Conservation (phyloP, 2,113 vertebrate species). For the Xiphias gladius region DNA sequence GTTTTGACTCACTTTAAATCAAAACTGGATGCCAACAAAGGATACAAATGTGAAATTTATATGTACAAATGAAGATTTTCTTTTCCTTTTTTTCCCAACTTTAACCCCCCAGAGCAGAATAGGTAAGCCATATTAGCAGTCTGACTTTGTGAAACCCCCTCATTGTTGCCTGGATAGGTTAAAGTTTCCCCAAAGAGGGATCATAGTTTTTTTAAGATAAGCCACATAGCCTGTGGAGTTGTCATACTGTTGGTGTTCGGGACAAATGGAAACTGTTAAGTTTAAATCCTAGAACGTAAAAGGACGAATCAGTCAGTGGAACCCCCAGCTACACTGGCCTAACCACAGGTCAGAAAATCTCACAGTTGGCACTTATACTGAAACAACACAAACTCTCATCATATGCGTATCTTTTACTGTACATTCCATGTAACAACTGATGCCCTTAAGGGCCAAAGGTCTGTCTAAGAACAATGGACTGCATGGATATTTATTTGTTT, state of each 20-base stretch:
- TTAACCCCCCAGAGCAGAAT: background rate
- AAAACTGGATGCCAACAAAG: background rate
- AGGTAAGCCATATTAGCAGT: background rate
- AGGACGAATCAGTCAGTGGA: background rate
- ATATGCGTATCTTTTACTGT: slow-evolving; percentile 16
- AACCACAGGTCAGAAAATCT: background rate
- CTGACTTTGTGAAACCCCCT: slow-evolving; percentile 43
- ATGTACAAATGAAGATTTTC: background rate
- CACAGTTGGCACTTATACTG: slow-evolving; percentile 16
- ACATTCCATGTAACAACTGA: slow-evolving; percentile 47
- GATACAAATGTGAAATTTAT: background rate
- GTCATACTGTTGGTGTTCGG: slow-evolving; percentile 5
- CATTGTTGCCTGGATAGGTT: slow-evolving; percentile 5
- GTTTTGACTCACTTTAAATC: background rate
- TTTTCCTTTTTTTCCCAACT: background rate
- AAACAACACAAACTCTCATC: slow-evolving; percentile 13
- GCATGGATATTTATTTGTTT: slow-evolving; percentile 69
- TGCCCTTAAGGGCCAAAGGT: background rate
- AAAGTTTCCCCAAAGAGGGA: background rate
- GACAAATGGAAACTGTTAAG: slow-evolving; percentile 4
- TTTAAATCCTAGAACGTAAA: background rate
- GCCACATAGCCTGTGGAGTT: background rate
- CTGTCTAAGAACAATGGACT: slow-evolving; percentile 15
- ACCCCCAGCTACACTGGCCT: background rate
- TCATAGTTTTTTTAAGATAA: slow-evolving; percentile 6